Percentiles rank a stretch among this genome's conserved stretches.
Evolutionary conservation across 2,888 invertebrate genomes (phyloP).

Genomic region (Plebejus anna): DNA sequence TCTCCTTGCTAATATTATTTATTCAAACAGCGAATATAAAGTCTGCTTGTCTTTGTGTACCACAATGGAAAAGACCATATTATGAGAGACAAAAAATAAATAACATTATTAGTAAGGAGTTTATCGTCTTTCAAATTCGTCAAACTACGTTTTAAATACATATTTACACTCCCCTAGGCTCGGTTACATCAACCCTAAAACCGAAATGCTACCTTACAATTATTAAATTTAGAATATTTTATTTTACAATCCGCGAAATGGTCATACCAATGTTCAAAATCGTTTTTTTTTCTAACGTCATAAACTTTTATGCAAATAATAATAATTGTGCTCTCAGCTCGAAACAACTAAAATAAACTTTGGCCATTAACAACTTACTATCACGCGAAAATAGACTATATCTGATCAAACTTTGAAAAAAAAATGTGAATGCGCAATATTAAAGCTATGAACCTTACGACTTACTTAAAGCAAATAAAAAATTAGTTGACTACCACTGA

Average conservation of each 20-base stretch:
- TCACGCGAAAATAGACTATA: constrained; percentile 46
- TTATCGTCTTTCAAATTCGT: not conserved
- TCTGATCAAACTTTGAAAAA: constrained; percentile 7
- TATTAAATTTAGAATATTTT: not conserved
- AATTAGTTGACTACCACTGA: not conserved
- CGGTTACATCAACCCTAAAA: constrained; percentile 1
- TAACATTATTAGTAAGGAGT: not conserved
- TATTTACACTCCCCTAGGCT: constrained; percentile 15
- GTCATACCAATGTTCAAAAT: constrained; percentile 22
- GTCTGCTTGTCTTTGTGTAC: not conserved
- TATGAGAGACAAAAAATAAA: not conserved
- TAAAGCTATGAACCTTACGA: constrained; percentile 5
- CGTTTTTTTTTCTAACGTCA: constrained; percentile 12
- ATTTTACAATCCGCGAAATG: constrained; percentile 11
- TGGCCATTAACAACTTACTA: constrained; percentile 58
- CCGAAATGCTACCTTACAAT: not conserved
- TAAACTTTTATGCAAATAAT: constrained; percentile 23
- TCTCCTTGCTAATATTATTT: not conserved
- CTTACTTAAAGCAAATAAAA: not conserved
- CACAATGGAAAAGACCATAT: not conserved
- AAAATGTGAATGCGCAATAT: not conserved
- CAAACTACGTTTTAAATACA: not conserved
- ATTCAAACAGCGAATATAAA: not conserved
- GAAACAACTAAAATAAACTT: constrained; percentile 66
- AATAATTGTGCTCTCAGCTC: constrained; percentile 49